Evolutionary conservation across 2,797 vertebrate genomes (phyloP).

Genomic region (Clamator glandarius): DNA sequence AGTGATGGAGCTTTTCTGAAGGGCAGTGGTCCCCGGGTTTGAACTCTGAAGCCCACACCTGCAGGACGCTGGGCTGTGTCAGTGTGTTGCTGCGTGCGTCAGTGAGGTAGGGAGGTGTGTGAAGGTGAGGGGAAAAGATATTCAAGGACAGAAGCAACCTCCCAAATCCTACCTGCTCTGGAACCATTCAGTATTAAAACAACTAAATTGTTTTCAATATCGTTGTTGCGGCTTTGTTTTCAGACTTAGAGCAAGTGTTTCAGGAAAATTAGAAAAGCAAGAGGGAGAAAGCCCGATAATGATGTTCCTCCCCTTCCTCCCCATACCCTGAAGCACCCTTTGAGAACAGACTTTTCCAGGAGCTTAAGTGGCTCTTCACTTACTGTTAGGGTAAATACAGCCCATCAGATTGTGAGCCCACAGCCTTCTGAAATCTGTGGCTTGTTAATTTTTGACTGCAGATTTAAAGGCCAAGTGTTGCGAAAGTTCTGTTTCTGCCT

Average conservation of each 20-base stretch:
- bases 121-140: not conserved
- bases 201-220: not conserved
- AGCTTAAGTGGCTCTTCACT: not conserved
- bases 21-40: not conserved
- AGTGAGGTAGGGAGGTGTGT: not conserved
- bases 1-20: not conserved
- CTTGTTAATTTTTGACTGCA: conserved; percentile 59
- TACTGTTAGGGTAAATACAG: not conserved
- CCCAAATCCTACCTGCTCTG: not conserved
- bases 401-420: not conserved
- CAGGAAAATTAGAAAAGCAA: not conserved
- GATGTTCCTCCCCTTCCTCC: not conserved
- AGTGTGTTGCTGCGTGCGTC: not conserved
- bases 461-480: not conserved
- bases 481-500: not conserved
- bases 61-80: not conserved
- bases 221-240: not conserved
- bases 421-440: not conserved
- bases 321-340: not conserved
- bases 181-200: rapidly evolving
- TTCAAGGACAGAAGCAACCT: not conserved
- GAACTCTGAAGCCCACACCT: not conserved
- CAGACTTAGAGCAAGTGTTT: not conserved
- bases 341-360: not conserved
- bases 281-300: not conserved